Evolutionary conservation across 2,888 invertebrate genomes (phyloP).

Genomic region (Euplagia quadripunctaria): DNA sequence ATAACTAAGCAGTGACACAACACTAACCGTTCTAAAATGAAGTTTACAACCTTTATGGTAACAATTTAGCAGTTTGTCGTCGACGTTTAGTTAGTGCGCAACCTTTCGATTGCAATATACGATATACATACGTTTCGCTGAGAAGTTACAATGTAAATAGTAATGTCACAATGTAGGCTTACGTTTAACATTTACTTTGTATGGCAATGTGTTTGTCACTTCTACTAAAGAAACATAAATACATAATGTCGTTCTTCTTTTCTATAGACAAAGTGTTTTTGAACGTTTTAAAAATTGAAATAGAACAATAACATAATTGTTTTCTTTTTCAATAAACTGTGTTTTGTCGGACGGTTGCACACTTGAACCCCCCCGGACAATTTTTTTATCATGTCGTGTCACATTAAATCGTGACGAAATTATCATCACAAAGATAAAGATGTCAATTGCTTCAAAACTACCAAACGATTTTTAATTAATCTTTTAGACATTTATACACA

Average conservation of each 20-base stretch:
- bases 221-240: not conserved
- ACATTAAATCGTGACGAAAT: no score
- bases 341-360: no score
- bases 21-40: not conserved
- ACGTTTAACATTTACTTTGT: slow-evolving; percentile 1
- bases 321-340: no score
- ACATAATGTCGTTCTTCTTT: not conserved
- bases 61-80: not conserved
- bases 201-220: not conserved
- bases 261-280: no score
- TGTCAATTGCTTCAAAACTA: no score
- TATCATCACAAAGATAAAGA: no score
- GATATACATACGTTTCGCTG: not conserved
- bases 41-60: slow-evolving; percentile 3
- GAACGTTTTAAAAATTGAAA: no score
- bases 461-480: not conserved
- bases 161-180: not conserved
- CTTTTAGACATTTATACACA: no score
- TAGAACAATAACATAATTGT: no score
- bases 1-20: not conserved
- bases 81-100: slow-evolving; percentile 9
- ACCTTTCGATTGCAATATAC: slow-evolving; percentile 8
- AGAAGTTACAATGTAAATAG: slow-evolving; percentile 5
- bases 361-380: no score
- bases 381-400: no score